These are phyloP conservation scores for Hephaestus fuliginosus DNA, from an alignment of 2,797 vertebrate genomes.

Conservation along the genomic window DNA sequence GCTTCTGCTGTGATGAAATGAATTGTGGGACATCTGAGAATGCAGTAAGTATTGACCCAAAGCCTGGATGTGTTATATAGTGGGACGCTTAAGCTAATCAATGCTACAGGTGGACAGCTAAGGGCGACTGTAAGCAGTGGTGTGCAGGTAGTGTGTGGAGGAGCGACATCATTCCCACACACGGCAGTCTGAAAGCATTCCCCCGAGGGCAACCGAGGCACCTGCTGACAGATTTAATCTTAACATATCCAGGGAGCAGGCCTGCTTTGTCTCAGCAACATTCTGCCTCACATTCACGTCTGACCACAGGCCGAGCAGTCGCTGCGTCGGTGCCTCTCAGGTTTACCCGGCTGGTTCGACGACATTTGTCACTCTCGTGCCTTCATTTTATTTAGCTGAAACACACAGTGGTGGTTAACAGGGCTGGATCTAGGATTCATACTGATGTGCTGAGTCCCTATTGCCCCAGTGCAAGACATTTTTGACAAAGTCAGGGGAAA, in stretches of 20 bases:
- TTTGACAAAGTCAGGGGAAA: no score
- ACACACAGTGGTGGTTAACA: background rate
- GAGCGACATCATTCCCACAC: slow-evolving; percentile 27
- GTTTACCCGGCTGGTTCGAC: background rate
- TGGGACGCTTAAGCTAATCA: slow-evolving; percentile 18
- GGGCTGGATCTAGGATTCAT: no score
- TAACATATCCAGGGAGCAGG: slow-evolving; percentile 17
- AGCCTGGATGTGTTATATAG: background rate
- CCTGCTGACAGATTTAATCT: slow-evolving; percentile 35
- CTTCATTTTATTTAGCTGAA: background rate
- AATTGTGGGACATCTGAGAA: slow-evolving; percentile 14
- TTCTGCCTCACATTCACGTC: slow-evolving; percentile 8
- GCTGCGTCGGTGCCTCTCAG: background rate
- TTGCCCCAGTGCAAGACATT: no score
- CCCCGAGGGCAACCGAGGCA: slow-evolving; percentile 28
- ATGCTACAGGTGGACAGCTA: slow-evolving; percentile 16
- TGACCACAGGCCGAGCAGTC: slow-evolving; percentile 10
- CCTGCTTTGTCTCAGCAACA: slow-evolving; percentile 33
- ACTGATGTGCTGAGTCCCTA: no score
- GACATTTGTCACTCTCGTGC: background rate
- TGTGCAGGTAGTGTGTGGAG: background rate
- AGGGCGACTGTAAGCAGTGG: background rate
- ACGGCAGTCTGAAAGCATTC: slow-evolving; percentile 29
- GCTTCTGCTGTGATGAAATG: slow-evolving; percentile 2
- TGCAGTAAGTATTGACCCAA: background rate